Conservation (phyloP, 2,113 vertebrate genomes). For the Sinocyclocheilus grahami region DNA sequence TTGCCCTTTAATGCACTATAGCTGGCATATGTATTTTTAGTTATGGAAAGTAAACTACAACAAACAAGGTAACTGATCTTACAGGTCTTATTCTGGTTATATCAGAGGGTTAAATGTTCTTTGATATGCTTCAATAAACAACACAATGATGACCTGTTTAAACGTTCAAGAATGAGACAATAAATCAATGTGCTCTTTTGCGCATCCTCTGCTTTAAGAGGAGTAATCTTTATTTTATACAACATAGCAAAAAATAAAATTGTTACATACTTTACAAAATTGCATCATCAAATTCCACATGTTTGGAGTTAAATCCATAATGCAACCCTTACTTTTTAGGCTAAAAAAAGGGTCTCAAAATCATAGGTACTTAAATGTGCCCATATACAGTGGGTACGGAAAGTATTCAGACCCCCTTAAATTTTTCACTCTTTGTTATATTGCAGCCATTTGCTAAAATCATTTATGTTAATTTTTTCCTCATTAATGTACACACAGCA, state of each 20-base stretch:
- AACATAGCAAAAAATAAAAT: conserved; percentile 1
- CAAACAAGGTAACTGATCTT: neutral
- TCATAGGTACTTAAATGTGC: conserved; percentile 32
- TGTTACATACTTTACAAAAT: conserved; percentile 33
- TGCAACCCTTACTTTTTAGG: neutral
- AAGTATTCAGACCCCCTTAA: no score
- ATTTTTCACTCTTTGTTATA: no score
- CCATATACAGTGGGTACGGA: no score
- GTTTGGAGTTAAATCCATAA: conserved; percentile 25
- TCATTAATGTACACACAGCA: no score
- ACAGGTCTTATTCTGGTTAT: neutral
- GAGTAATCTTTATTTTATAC: conserved; percentile 30
- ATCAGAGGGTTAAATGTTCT: neutral
- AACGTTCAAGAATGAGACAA: neutral
- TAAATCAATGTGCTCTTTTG: neutral
- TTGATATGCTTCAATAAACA: neutral
- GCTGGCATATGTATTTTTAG: neutral
- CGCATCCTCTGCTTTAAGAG: conserved; percentile 16
- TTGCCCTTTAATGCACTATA: conserved; percentile 53
- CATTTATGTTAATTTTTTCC: no score
- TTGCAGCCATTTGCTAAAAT: no score
- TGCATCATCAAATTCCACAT: conserved; percentile 25
- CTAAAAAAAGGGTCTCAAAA: neutral
- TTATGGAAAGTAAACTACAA: neutral
- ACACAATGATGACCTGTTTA: neutral